phyloP scores from a whole-genome alignment of 2,888 invertebrate species.

The Patella caerulea region DNA sequence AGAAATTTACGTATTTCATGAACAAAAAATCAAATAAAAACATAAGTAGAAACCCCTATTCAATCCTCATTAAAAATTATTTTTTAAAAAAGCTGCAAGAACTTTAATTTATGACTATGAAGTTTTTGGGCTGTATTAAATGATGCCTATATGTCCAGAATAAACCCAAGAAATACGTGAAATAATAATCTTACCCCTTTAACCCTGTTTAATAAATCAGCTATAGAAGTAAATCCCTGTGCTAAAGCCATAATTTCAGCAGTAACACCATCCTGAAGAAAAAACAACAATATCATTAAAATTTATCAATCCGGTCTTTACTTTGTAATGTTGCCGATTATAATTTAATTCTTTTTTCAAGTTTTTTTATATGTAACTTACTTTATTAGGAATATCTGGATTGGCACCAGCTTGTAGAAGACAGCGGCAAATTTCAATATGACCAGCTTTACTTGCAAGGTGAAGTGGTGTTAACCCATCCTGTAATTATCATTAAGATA shows the following conservation, averaged over 20 bases:
- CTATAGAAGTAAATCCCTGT: conserved; percentile 80
- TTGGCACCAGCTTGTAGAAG: conserved; percentile 82
- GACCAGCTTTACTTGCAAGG: conserved; percentile 81
- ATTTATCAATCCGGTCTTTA: background rate
- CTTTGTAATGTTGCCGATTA: no score
- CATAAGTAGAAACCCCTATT: no score
- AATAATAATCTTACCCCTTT: conserved; percentile 75
- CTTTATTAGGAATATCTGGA: conserved; percentile 78
- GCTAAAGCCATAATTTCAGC: conserved; percentile 85
- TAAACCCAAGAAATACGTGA: background rate
- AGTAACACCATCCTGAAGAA: conserved; percentile 77
- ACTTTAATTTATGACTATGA: no score
- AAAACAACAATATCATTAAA: background rate
- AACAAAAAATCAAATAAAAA: no score
- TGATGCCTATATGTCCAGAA: no score
- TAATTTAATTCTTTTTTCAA: background rate
- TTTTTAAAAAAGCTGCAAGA: background rate
- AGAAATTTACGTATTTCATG: background rate
- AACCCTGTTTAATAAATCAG: conserved; percentile 79
- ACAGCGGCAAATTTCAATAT: conserved; percentile 80
- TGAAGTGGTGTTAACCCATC: conserved; percentile 76
- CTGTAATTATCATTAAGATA: conserved; percentile 39
- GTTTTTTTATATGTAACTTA: conserved; percentile 35
- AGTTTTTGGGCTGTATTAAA: no score
- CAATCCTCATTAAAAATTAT: no score